Evolutionary conservation across 2,888 invertebrate genomes (phyloP).

Genomic region (Cerceris rybyensis): DNA sequence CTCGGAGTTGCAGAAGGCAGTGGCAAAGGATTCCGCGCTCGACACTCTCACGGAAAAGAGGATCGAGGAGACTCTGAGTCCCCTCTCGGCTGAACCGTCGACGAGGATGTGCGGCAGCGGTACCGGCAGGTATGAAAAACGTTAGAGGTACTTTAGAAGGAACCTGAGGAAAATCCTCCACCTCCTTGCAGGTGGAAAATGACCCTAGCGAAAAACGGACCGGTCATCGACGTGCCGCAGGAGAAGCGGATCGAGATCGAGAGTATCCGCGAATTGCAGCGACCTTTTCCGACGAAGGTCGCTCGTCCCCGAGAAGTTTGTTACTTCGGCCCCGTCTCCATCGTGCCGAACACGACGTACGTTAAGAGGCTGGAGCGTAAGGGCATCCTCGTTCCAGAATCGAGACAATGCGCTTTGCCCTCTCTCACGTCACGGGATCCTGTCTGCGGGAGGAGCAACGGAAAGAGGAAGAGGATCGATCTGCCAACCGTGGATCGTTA

Average conservation of each 20-base stretch:
- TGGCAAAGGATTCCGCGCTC: constrained; percentile 85
- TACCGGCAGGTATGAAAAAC: constrained; percentile 66
- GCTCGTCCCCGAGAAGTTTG: constrained; percentile 52
- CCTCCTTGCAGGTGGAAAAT: constrained; percentile 73
- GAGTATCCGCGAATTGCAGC: constrained; percentile 16
- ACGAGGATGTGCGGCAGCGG: constrained; percentile 67
- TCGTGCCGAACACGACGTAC: constrained; percentile 72
- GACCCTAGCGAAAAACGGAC: constrained; percentile 68
- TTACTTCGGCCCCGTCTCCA: constrained; percentile 71
- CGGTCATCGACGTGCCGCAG: constrained; percentile 24
- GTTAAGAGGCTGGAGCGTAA: constrained; percentile 71
- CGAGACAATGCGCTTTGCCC: constrained; percentile 68
- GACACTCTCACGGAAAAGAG: constrained; percentile 82
- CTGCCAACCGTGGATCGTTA: constrained; percentile 52
- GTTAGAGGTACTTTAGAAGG: too few species aligned
- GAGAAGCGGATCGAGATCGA: constrained; percentile 5
- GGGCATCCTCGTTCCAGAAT: constrained; percentile 62
- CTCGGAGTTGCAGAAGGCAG: constrained; percentile 85
- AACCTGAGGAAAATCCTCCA: too few species aligned
- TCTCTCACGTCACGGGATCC: constrained; percentile 66
- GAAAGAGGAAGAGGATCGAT: constrained; percentile 69
- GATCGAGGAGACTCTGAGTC: constrained; percentile 62
- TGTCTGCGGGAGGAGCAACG: constrained; percentile 56
- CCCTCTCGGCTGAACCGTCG: constrained; percentile 63
- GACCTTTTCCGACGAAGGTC: constrained; percentile 32